These are phyloP conservation scores for Lepidocolaptes lacrymiger DNA, from an alignment of 2,797 vertebrate species.

Conservation along the genomic window DNA sequence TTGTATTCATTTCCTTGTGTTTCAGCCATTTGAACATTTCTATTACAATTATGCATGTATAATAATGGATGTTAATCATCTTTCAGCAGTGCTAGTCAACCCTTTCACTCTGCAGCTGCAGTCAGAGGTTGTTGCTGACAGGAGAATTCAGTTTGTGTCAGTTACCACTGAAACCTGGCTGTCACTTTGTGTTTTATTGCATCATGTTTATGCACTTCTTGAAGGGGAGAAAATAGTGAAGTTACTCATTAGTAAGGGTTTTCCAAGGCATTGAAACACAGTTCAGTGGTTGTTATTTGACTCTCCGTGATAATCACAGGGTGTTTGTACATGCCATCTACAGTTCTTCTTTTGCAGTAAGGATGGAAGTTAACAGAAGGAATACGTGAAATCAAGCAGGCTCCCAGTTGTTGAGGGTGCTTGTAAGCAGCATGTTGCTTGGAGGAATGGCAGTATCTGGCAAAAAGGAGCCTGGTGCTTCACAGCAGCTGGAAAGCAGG, in stretches of 20 bases:
- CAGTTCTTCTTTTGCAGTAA: background rate
- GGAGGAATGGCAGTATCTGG: background rate
- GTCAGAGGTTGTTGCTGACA: background rate
- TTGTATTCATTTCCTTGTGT: background rate
- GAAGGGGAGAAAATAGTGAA: background rate
- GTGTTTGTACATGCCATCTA: fast-evolving
- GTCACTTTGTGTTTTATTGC: background rate
- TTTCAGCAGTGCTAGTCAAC: background rate
- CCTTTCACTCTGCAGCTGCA: background rate
- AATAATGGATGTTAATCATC: background rate
- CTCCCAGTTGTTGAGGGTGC: background rate
- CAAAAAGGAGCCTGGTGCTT: background rate
- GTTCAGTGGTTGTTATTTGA: background rate
- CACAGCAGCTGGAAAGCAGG: background rate
- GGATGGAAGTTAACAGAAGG: background rate
- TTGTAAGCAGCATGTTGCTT: background rate
- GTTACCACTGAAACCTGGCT: background rate
- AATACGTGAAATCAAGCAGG: background rate
- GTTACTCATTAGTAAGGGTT: background rate
- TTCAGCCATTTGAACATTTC: background rate
- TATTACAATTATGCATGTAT: background rate
- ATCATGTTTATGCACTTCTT: background rate
- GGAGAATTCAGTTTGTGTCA: background rate
- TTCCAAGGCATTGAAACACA: background rate
- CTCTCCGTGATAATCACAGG: background rate